Evolutionary conservation across 2,888 invertebrate species (phyloP), one percentile per base, ranked within the genome.

Genomic region (Blastobasis lacticolella): DNA sequence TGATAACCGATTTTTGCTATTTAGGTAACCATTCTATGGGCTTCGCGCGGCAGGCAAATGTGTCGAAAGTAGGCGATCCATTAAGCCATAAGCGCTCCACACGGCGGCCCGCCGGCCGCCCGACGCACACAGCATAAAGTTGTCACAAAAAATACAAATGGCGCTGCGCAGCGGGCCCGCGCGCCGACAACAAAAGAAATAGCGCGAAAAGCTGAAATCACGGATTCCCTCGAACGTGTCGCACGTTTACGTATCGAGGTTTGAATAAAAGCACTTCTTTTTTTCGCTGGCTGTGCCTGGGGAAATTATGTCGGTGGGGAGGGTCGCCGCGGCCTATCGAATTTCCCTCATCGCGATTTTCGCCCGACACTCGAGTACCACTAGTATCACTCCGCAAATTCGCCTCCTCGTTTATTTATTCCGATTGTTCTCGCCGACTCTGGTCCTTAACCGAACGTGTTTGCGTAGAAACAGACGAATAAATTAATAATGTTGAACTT

Each of bases 281-380:
- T 61, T 61, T 64, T 59, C 62, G 58, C 54, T 54, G 57, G 49
- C 51, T 54, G 57, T 61, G 62, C 56, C 70, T 55, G 55, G 65
- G 69, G 68, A 69, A 68, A 69, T 70, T 65, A 68, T 60, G 59
- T 54, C 49, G 55, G 58, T 60, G 58, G 50, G 49, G 50, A 52
- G 49, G 38, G 45, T 38, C 46, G 47, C 41, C 48, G 7, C 42
- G 41, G 41, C 40, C 50, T 48, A 45, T 50, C 49, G 50, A 52
- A 48, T 54, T 49, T 49, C 51, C 42, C 48, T 51, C 49, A 49
- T 40, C 43, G 49, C 45, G 41, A 47, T 51, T 51, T 47, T 49
- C 49, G 49, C 49, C 46, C 45, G 44, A 49, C 10, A 9, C 45
- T 53, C 42, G 37, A 50, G 44, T 44, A 41, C 45, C 41, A n/a